Base-by-base conservation (phyloP, 2,888 invertebrate species). In the Agonum fuliginosum region DNA sequence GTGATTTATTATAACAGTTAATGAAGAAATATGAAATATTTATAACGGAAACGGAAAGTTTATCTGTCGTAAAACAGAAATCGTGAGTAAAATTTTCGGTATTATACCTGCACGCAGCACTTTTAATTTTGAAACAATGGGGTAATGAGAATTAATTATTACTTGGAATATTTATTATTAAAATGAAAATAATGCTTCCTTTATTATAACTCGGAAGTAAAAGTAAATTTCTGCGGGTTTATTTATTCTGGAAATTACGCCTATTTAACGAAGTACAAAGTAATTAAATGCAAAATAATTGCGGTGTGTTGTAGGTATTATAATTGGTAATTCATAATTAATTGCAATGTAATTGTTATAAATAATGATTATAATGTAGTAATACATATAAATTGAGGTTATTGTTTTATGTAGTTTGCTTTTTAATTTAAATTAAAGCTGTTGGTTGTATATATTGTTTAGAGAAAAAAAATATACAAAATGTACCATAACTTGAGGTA, bases 41-140 rank as follows among this genome's bases (percentile, higher is more conserved):
- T 62, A 6, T 30, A 62, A 30, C 58, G 30, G 30, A 62, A 62
- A 30, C 17, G 27, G 58, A 58, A 58, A 58, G 54, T 58, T 24
- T 3, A 46, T 3, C 46, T 46, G 19, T 46, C 17, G 17, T 17
- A 30, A 30, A 54, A 54, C 54, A 54, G 54, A 54, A 54, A 54
- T 5, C 54, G 54, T 54, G 54, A 54, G 54, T 54, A 54, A 54
- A 51, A 34, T 17, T 3, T 62, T 30, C 58, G 58, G 30, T 17
- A 27, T 62, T 12, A 62, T 27, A n/a, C n/a, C n/a, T 62, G 17
- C 58, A 62, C 8, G 30, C 58, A 62, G n/a, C 12, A 20, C 58
- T 62, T 30, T 62, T 62, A 30, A 62, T 62, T 62, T 62, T 30
- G 14, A 62, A 62, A 62, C 58, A 62, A 62, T 58, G 27, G 54